These are phyloP conservation scores for Phasianus colchicus DNA, from an alignment of 2,113 vertebrate species.

Conservation along the genomic window DNA sequence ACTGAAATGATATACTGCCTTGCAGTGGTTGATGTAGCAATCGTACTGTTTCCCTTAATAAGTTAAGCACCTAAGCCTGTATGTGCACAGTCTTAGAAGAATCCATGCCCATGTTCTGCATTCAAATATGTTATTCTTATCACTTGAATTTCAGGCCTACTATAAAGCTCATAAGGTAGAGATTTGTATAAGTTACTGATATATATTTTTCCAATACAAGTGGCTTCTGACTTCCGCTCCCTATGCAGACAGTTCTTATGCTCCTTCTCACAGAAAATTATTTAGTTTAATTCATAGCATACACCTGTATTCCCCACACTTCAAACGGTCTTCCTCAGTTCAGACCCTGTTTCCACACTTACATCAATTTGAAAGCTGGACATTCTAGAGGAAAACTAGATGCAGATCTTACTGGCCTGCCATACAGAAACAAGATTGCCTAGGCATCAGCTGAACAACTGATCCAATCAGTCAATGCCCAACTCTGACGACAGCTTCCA, in stretches of 20 bases:
- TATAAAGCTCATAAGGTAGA: not conserved
- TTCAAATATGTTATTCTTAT: not conserved
- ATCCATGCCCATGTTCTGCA: not conserved
- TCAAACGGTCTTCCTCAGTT: not conserved
- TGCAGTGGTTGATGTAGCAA: not conserved
- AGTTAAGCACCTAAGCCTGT: not conserved
- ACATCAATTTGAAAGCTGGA: fast-evolving
- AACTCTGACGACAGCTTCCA: not conserved
- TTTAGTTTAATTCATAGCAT: not conserved
- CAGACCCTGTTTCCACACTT: not conserved
- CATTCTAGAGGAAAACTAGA: fast-evolving
- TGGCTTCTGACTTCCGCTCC: not conserved
- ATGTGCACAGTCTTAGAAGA: not conserved
- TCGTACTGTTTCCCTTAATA: not conserved
- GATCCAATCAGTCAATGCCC: not conserved
- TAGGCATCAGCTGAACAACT: not conserved
- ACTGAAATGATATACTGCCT: not conserved
- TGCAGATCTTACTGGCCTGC: not conserved
- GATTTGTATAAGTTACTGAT: not conserved
- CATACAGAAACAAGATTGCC: not conserved
- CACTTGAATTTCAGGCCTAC: not conserved
- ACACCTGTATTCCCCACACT: fast-evolving
- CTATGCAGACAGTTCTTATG: not conserved
- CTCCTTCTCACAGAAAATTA: not conserved
- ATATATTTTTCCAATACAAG: not conserved